Percentiles rank a stretch among this genome's conserved stretches.
These are phyloP conservation scores for Poecilia wingei DNA, from an alignment of 2,797 vertebrate species.

Conservation along the genomic window DNA sequence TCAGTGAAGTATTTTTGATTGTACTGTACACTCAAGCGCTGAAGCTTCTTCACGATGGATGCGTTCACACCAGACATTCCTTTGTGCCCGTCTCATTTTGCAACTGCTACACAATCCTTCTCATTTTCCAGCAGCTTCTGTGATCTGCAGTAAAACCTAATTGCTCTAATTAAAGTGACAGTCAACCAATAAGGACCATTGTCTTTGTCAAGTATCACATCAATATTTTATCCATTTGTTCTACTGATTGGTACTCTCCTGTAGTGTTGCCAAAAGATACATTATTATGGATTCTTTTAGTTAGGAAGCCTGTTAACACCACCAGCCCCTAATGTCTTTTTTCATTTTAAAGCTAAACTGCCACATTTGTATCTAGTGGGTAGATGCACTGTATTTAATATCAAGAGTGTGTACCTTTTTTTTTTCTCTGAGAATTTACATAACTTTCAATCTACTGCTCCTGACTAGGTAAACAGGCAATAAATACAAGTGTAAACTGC, in stretches of 20 bases:
- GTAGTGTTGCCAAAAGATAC: constrained; percentile 13
- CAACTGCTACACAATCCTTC: constrained; percentile 30
- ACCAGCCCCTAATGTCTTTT: constrained; percentile 22
- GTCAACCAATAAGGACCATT: constrained; percentile 48
- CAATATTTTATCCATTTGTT: constrained; percentile 51
- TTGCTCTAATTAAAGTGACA: constrained; percentile 61
- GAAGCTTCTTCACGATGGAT: constrained; percentile 41
- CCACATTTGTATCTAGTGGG: constrained; percentile 3
- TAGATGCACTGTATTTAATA: constrained; percentile 21
- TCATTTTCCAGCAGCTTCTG: constrained; percentile 41
- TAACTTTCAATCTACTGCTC: constrained; percentile 7
- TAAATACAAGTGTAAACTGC: not conserved
- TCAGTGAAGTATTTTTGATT: constrained; percentile 36
- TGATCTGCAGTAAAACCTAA: constrained; percentile 53
- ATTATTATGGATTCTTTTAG: constrained; percentile 39
- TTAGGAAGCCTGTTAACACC: constrained; percentile 29
- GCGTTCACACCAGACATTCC: constrained; percentile 35
- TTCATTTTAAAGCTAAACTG: constrained; percentile 25
- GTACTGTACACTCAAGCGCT: constrained; percentile 30
- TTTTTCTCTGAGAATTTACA: constrained; percentile 1
- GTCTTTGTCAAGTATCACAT: constrained; percentile 41
- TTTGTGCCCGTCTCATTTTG: constrained; percentile 28
- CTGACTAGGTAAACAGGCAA: not conserved
- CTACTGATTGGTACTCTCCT: constrained; percentile 43
- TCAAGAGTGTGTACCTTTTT: not conserved